Percentiles rank a stretch among this genome's conserved stretches.
These are phyloP conservation scores for Panthera leo DNA, from an alignment of 2,113 vertebrate genomes.

Conservation along the genomic window DNA sequence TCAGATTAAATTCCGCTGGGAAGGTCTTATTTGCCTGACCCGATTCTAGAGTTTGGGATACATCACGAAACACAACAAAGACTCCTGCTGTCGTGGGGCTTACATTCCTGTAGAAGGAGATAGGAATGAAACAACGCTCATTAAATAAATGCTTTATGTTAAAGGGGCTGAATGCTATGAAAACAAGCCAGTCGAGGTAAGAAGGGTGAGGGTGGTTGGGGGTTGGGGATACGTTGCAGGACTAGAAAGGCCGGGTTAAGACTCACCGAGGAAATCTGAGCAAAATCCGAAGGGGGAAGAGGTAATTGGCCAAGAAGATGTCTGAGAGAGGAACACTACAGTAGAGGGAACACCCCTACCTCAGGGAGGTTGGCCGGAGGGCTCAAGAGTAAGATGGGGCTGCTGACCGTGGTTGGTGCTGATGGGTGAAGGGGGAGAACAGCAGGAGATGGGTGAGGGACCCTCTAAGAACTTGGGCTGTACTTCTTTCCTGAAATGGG, in stretches of 20 bases:
- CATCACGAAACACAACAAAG: background rate
- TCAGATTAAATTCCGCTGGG: background rate
- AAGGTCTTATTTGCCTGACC: background rate
- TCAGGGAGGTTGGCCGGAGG: background rate
- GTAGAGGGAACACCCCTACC: fast-evolving
- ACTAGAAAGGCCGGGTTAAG: background rate
- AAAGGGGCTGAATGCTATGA: background rate
- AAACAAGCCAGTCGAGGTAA: background rate
- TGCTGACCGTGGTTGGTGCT: too few species aligned
- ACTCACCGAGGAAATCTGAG: background rate
- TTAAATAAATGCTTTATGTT: background rate
- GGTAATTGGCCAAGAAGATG: background rate
- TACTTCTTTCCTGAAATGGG: background rate
- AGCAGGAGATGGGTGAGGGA: too few species aligned
- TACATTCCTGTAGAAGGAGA: background rate
- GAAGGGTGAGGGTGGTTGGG: too few species aligned
- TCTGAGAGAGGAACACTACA: background rate
- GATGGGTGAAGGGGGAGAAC: background rate
- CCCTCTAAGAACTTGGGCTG: fast-evolving
- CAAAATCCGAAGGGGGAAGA: background rate
- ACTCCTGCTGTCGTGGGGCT: background rate
- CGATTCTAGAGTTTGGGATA: background rate
- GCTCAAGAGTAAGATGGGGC: too few species aligned
- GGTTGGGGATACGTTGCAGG: too few species aligned
- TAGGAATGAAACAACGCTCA: background rate